phyloP scores from a whole-genome alignment of 2,888 invertebrate genomes.

The Andrena chrysosceles region DNA sequence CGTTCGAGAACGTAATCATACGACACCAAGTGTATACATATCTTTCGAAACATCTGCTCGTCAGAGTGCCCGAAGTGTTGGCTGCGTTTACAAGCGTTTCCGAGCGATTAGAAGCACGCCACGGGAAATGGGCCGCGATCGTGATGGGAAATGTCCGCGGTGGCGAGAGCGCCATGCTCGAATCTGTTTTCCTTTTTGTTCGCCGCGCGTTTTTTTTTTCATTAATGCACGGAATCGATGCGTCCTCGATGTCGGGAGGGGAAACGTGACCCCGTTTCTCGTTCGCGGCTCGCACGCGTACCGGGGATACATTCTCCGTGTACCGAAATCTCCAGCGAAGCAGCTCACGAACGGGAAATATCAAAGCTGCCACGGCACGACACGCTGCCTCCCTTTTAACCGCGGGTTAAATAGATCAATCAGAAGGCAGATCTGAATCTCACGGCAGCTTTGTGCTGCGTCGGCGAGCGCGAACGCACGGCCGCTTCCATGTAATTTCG shows the following conservation, averaged over 20 bases:
- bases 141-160: background rate
- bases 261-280: constrained; percentile 31
- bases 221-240: constrained; percentile 22
- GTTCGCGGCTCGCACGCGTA: background rate
- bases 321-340: background rate
- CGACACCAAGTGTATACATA: too few relatives aligned
- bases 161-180: background rate
- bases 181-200: background rate
- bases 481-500: constrained; percentile 3
- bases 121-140: background rate
- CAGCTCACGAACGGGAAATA: background rate
- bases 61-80: too few relatives aligned
- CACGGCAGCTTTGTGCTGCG: background rate
- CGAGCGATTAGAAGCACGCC: background rate
- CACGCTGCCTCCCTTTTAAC: background rate
- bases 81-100: background rate
- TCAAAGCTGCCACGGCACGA: background rate
- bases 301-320: background rate
- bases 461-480: background rate
- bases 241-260: constrained; percentile 4
- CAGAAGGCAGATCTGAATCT: constrained; percentile 1
- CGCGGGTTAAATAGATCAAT: constrained; percentile 8
- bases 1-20: too few relatives aligned
- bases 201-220: background rate
- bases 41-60: background rate